Base-by-base conservation (phyloP, 2,113 vertebrate species). In the Dinomys branickii region DNA sequence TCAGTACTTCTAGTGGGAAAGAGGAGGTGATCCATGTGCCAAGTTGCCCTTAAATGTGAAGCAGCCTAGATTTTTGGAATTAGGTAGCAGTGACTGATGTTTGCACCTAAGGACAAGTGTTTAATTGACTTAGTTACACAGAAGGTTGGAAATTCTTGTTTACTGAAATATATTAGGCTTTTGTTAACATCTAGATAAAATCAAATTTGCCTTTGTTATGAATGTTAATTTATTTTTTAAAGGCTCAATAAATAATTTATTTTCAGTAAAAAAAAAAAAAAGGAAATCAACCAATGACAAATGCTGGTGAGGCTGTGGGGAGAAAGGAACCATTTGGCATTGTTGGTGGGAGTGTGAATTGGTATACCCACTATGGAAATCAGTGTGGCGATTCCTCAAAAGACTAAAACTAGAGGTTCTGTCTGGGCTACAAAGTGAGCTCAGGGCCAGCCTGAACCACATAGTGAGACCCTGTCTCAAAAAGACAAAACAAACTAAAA, bases 171-270 rank as follows among this genome's bases (percentile, higher is more conserved):
- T 98, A 94, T 87, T 97, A 91, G 87, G 81, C 77, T 91, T 96
- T 83, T 97, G 84, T 97, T 96, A 97, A 82, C 50, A 83, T 13
- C 83, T 89, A 90, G 56, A 88, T 80, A 56, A 88, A 95, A 93
- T 90, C 75, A 75, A 83, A 94, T 52, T 92, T 97, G 83, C 58
- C 84, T 97, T 63, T 97, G 47, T 97, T 84, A 78, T 81, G n/a
- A n/a, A n/a, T n/a, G 67, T 91, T 96, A 61, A 88, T 88, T 96
- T 96, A 97, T 97, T 97, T 98, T 97, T 80, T 38, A 56, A 93
- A 91, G 95, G 71, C 97, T 13, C 89, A 97, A 90, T 97, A 98
- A 97, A 97, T 94, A 96, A 94, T 24, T 97, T 97, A 97, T 97
- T 96, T 97, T 97, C 69, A 93, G 26, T 96, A 97, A 85, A n/a